phyloP scores from a whole-genome alignment of 1,140 invertebrate genomes.

The Zaprionus kolodkinae region DNA sequence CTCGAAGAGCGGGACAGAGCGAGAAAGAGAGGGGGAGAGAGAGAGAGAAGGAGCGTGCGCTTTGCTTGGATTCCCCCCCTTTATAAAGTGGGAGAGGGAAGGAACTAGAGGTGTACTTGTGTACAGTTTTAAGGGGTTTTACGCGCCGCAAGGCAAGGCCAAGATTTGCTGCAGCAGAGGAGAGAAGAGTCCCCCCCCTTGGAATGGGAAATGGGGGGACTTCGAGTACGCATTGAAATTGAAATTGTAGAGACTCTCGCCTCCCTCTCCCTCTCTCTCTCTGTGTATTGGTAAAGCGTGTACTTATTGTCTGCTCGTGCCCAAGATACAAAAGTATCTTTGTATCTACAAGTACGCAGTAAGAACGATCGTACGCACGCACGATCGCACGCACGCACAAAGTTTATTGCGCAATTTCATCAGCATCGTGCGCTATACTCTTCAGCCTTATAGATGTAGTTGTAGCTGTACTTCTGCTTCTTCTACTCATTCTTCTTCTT shows the following conservation, averaged over 20 bases:
- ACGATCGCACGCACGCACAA: slow-evolving; percentile 38
- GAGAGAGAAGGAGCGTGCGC: background rate
- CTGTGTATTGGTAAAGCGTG: no score
- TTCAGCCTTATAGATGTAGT: background rate
- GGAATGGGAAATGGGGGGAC: no score
- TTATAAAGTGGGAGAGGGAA: background rate
- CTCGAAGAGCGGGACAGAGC: slow-evolving; percentile 14
- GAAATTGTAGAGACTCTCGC: background rate
- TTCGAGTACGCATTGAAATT: slow-evolving; percentile 17
- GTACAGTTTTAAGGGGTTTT: slow-evolving; percentile 9
- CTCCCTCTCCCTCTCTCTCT: background rate
- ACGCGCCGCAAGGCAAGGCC: slow-evolving; percentile 23
- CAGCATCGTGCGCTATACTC: slow-evolving; percentile 4
- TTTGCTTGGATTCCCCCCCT: background rate
- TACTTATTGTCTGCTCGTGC: slow-evolving; percentile 29
- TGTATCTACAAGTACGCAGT: slow-evolving; percentile 23
- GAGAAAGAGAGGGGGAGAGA: background rate
- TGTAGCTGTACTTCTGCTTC: background rate
- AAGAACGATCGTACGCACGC: slow-evolving; percentile 39
- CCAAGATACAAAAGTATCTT: slow-evolving; percentile 18
- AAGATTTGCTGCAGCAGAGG: slow-evolving; percentile 20
- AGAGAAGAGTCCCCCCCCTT: no score
- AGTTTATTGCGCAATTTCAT: slow-evolving; percentile 40
- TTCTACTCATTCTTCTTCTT: background rate
- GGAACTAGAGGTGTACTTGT: background rate